Evolutionary conservation across 2,113 vertebrate genomes (phyloP), one percentile per base, ranked within the genome.

Genomic region (Eubucco bourcierii): DNA sequence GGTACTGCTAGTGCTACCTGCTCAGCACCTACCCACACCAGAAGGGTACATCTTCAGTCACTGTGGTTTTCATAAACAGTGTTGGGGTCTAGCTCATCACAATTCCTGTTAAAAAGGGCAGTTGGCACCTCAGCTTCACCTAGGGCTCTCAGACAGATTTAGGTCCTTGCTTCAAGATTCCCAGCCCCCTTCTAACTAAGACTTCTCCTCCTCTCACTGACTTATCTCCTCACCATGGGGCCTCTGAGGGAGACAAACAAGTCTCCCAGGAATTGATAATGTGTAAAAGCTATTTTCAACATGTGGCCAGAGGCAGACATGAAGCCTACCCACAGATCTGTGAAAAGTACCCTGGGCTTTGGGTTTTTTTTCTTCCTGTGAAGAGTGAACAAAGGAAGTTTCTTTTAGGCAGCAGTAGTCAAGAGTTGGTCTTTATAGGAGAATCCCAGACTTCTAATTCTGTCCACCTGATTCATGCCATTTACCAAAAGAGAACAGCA

Each of bases 191-290:
- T 78, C 65, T 64, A 75, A 25, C 70, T 60, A 46, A 70, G 52
- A 13, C 56, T 12, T 61, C 20, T 79, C 31, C 24, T 73, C 46
- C 80, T 80, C 56, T 83, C 5, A 3, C 8, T 1, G 3, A 80
- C 70, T 94, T 95, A 94, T 95, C 92, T 90, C 18, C 37, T 88
- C 39, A 78, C 53, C 33, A 2, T 53, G 80, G n/a, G 90, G 80
- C 92, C 88, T 78, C 88, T 33, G 31, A 84, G 65, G 44, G 65
- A 56, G 44, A 44, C 68, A 96, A 88, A 94, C 88, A 94, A 88
- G 93, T 88, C 37, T 85, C 83, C 28, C 46, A 78, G 53, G 44
- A 75, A 15, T 80, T 79, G 95, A 95, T 96, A 95, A 86, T 44
- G 7, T 27, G 33, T 52, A 58, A 71, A 4, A 71, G 56, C 12